A percentile compares a stretch with the other conserved stretches of the same genome.
phyloP scores from a whole-genome alignment of 2,888 invertebrate genomes.

The Timema podura region DNA sequence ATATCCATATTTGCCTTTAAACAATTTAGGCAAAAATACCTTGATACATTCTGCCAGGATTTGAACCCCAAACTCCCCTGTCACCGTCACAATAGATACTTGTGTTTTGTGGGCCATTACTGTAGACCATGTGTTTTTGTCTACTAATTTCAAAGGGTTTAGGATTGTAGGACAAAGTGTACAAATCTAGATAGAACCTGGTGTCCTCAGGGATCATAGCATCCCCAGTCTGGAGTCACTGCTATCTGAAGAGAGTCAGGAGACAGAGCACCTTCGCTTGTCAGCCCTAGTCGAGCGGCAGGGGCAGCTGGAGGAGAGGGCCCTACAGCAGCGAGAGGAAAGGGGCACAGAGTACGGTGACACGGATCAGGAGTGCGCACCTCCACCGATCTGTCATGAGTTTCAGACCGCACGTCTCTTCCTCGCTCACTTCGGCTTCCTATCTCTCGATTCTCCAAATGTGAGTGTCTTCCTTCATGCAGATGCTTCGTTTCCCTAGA shows the following conservation, averaged over 20 bases:
- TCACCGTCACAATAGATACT: too few relatives aligned
- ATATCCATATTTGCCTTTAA: too few relatives aligned
- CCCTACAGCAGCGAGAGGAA: constrained; percentile 15
- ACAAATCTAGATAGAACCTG: too few relatives aligned
- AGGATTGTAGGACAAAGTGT: too few relatives aligned
- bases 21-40: too few relatives aligned
- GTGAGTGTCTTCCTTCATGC: constrained; percentile 37
- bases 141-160: too few relatives aligned
- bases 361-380: constrained; percentile 59
- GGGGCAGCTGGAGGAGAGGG: constrained; percentile 48
- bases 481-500: not conserved
- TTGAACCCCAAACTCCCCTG: too few relatives aligned
- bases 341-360: constrained; percentile 34
- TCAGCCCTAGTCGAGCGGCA: constrained; percentile 70
- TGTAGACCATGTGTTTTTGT: too few relatives aligned
- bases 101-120: too few relatives aligned
- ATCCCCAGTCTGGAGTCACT: constrained; percentile 85
- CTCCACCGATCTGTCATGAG: constrained; percentile 80
- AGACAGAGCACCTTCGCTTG: constrained; percentile 61
- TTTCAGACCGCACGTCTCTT: constrained; percentile 95
- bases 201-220: constrained; percentile 68
- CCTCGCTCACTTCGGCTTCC: constrained; percentile 91
- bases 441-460: constrained; percentile 57
- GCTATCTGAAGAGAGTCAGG: constrained; percentile 52
- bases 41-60: too few relatives aligned